Base-by-base conservation (phyloP, 2,888 invertebrate genomes). In the Luperina testacea region DNA sequence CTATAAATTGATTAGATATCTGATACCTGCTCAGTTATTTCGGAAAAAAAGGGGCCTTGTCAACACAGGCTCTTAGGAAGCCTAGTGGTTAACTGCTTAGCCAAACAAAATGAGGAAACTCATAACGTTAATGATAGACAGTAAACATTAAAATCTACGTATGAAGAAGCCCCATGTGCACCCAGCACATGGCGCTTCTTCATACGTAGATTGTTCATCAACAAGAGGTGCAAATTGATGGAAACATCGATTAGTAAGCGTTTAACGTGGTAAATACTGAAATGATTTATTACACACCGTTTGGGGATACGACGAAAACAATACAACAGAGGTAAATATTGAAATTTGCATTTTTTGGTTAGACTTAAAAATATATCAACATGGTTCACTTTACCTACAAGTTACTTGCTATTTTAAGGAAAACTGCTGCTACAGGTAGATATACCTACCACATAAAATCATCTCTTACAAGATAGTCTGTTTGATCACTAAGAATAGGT, bases 241-340 rank as follows among this genome's bases (percentile, higher is more conserved):
- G 72, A 80, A 85, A 81, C 81, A 84, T 84, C 75, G 75, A 63
- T 84, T 84, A 81, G 69, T 67, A 70, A 27, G 8, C 9, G 42
- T 68, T 81, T 63, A 83, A 17, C 51, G 13, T 61, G n/a, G 17
- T 63, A 63, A 48, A 63, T 51, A 32, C n/a, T 42, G 13, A 63
- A 42, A 74, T 75, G 32, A 70, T 83, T 80, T 69, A 74, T 63
- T 61, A 71, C 20, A 68, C 57, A 59, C 38, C 8, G 8, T 63
- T 45, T 57, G 27, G 20, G 38, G 8, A 17, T 59, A 65, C 59
- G 57, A 65, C 27, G 53, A 48, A 38, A 11, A 63, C 20, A 15
- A 11, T 57, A 24, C 48, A 73, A 27, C 42, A 65, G 13, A 9
- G 32, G 8, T n/a, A 24, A 15, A 32, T 45, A 15, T 53, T 53